A percentile compares a stretch with the other conserved stretches of the same genome.
Evolutionary conservation across 2,113 vertebrate species (phyloP).

Genomic region (Rhinopomastus cyanomelas): DNA sequence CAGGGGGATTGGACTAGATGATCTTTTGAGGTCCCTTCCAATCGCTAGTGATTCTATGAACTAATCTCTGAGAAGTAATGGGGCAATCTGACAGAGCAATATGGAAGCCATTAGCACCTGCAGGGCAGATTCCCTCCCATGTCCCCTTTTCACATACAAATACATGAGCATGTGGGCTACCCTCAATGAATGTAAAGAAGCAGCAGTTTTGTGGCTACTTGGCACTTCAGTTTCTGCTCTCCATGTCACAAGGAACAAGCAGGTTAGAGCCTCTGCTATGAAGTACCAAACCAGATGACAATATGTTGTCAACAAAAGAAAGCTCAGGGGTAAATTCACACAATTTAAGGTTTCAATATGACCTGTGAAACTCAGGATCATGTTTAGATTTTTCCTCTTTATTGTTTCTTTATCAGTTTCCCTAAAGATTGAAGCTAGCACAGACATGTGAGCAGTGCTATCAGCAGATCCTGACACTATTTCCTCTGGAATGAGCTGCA

Average conservation of each 20-base stretch:
- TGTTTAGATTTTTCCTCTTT: background rate
- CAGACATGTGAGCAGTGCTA: background rate
- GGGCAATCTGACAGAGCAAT: background rate
- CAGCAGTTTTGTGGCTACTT: background rate
- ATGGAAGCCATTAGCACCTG: background rate
- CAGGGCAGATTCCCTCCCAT: background rate
- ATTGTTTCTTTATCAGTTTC: background rate
- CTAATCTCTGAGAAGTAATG: background rate
- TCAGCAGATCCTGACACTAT: background rate
- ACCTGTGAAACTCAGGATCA: background rate
- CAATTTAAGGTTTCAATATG: background rate
- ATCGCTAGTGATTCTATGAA: too few species aligned
- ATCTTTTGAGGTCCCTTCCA: too few species aligned
- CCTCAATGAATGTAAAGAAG: background rate
- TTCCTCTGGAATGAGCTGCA: background rate
- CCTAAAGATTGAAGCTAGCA: background rate
- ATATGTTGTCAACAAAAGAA: background rate
- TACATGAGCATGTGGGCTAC: background rate
- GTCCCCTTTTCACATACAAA: background rate
- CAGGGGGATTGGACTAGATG: too few species aligned
- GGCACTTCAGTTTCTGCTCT: background rate
- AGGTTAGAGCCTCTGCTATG: background rate
- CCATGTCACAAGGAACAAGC: background rate
- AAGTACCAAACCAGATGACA: background rate
- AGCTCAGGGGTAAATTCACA: background rate